Evolutionary conservation across 2,888 invertebrate species (phyloP).

Genomic region (Archips crataeganus): DNA sequence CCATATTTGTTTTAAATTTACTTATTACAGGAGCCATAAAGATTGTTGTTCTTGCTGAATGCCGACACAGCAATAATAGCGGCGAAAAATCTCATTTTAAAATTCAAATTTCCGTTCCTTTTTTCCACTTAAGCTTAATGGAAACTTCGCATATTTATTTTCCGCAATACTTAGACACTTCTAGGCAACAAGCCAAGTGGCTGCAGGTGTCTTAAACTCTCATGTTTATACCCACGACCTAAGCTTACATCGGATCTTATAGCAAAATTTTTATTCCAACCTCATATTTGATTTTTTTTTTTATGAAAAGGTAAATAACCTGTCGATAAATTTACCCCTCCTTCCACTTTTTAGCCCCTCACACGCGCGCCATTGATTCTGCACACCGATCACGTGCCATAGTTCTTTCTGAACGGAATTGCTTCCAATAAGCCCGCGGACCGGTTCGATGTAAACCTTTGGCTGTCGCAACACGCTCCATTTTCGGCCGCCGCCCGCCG

Average conservation of each 20-base stretch:
- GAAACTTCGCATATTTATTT: slow-evolving; percentile 30
- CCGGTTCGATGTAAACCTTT: slow-evolving; percentile 79
- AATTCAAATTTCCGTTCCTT: background rate
- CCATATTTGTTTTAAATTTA: no score
- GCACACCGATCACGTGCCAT: slow-evolving; percentile 75
- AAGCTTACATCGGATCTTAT: background rate
- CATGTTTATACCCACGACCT: slow-evolving; percentile 15
- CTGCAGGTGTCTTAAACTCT: slow-evolving; percentile 27
- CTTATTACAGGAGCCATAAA: background rate
- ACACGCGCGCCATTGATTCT: slow-evolving; percentile 53
- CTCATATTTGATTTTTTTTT: slow-evolving; percentile 42
- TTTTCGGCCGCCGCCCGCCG: slow-evolving; percentile 62
- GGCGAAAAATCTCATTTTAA: background rate
- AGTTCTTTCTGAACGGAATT: slow-evolving; percentile 83
- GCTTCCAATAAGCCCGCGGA: slow-evolving; percentile 73
- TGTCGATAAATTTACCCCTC: slow-evolving; percentile 61
- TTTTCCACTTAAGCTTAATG: slow-evolving; percentile 19
- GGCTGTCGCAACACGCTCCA: slow-evolving; percentile 69
- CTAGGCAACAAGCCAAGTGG: slow-evolving; percentile 33
- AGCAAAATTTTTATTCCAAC: slow-evolving; percentile 20
- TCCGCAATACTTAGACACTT: slow-evolving; percentile 12
- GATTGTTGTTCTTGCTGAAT: background rate
- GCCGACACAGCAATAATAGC: background rate
- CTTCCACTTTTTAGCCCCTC: slow-evolving; percentile 61
- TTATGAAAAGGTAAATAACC: slow-evolving; percentile 70